Percentiles rank a stretch among this genome's conserved stretches.
Evolutionary conservation across 1,140 invertebrate genomes (phyloP).

Genomic region (Philopotamus ludificatus): DNA sequence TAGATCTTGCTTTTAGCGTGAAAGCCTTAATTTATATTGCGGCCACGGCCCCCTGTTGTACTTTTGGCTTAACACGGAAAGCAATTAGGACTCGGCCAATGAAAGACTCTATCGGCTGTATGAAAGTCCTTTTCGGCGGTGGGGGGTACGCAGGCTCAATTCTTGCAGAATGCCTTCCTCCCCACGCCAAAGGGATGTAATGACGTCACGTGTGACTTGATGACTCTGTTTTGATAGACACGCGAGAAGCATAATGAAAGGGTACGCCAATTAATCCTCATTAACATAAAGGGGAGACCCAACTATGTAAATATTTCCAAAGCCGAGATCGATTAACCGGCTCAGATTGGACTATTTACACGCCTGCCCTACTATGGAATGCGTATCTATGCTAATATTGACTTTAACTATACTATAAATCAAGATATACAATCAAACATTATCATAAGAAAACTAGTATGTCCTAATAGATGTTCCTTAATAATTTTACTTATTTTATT

Average conservation of each 20-base stretch:
- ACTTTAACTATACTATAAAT: too few relatives aligned
- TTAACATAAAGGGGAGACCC: background rate
- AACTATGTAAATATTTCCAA: background rate
- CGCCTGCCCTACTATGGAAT: too few relatives aligned
- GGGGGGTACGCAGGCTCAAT: background rate
- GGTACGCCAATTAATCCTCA: slow-evolving; percentile 13
- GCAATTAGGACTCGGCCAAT: slow-evolving; percentile 30
- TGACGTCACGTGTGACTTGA: slow-evolving; percentile 1
- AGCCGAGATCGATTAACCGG: background rate
- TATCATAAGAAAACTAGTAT: too few relatives aligned
- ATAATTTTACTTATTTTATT: too few relatives aligned
- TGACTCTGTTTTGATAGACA: slow-evolving; percentile 4
- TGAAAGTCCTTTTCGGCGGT: slow-evolving; percentile 19
- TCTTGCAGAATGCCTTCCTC: background rate
- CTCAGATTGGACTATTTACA: background rate
- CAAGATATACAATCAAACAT: too few relatives aligned
- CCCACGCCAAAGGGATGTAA: slow-evolving; percentile 6
- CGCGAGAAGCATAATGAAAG: slow-evolving; percentile 7
- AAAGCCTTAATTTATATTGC: slow-evolving; percentile 26
- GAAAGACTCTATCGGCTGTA: slow-evolving; percentile 25
- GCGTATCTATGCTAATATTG: too few relatives aligned
- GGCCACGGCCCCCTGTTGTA: slow-evolving; percentile 15
- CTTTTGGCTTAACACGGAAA: slow-evolving; percentile 35
- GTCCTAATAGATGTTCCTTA: too few relatives aligned
- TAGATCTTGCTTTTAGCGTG: slow-evolving; percentile 18